Evolutionary conservation across 2,888 invertebrate genomes (phyloP), one percentile per base, ranked within the genome.

Genomic region (Pachycephus smyrnensis): DNA sequence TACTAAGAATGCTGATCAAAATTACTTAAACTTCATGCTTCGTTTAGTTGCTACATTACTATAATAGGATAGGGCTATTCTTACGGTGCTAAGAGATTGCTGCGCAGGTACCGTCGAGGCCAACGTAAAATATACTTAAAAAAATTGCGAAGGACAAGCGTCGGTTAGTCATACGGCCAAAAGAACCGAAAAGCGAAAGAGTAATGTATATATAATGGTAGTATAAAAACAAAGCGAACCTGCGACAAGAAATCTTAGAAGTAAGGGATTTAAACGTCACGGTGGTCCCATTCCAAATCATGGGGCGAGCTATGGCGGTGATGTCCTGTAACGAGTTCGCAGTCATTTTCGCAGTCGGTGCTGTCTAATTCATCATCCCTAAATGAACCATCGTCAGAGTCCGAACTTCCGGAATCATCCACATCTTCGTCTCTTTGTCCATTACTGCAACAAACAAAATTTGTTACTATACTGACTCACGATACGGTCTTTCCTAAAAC

Each of bases 201-300:
- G 79, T 31, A 71, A 71, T 71, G 71, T 32, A 71, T 71, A 71
- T 30, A 71, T 71, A 32, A 71, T 30, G 71, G 12, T 31, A 32
- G 31, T 71, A 71, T 71, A 71, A 32, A 32, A 31, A 11, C 32
- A 71, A 32, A 40, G 40, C 40, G 23, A 15, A 40, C 40, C 40
- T 40, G 40, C 40, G 40, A 9, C 40, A 40, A 40, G 40, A 71
- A 32, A 71, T 15, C 31, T 32, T 71, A 31, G 71, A 12, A 71
- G 71, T 71, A 32, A 32, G 71, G 31, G 71, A 40, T 30, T 91
- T 91, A 91, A 86, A 91, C 91, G 76, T 90, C 91, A 81, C 91
- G 91, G 82, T 91, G 90, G 86, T 91, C 91, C 91, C 91, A 91
- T 79, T 91, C 91, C 80, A 91, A 88, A 74, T 91, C 91, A 82